Base-by-base conservation (phyloP, 2,888 invertebrate species). In the Agrotis puta region DNA sequence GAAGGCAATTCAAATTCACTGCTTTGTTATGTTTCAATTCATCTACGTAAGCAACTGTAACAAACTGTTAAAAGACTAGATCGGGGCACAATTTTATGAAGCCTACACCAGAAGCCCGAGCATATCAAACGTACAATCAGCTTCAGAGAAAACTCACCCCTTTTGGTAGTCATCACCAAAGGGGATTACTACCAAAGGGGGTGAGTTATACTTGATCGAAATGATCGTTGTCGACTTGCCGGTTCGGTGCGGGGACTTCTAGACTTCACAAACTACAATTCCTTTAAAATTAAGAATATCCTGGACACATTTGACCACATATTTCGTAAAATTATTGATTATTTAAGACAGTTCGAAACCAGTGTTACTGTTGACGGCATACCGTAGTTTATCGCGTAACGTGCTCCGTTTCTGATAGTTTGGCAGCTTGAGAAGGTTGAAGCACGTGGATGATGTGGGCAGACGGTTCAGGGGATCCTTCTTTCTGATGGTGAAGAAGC, bases 401-500 rank as follows among this genome's bases (percentile, higher is more conserved):
- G 99, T 99, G 87, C 98, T 98, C 88, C 99, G 98, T 94, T 99
- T 99, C 92, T 99, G 99, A 93, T 99, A 99, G 96, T 99, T 99
- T 68, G 99, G 99, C 88, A 99, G 96, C 93, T 99, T 99, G 58
- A 99, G 97, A 53, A 99, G 97, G 96, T 99, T 99, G 95, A 99
- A 99, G 92, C 99, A 99, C 0, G 99, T 99, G 0, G 99, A 99
- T 0, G 99, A 99, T 0, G 99, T 99, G n/a, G 99, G 99, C 56
- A 99, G 96, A 48, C 99, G 97, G 91, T 99, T 98, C 64, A 99
- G 97, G 0, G 99, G 99, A 91, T 99, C 99, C 90, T 98, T 98
- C 91, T 99, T 99, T 63, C 99, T 97, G 88, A 99, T 99, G 16
- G 99, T 99, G 92, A 99, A 99, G 94, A 99, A 99, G 22, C 99